Percentiles rank a stretch among this genome's conserved stretches.
phyloP scores from a whole-genome alignment of 2,888 invertebrate genomes.

The Eledona agricola region DNA sequence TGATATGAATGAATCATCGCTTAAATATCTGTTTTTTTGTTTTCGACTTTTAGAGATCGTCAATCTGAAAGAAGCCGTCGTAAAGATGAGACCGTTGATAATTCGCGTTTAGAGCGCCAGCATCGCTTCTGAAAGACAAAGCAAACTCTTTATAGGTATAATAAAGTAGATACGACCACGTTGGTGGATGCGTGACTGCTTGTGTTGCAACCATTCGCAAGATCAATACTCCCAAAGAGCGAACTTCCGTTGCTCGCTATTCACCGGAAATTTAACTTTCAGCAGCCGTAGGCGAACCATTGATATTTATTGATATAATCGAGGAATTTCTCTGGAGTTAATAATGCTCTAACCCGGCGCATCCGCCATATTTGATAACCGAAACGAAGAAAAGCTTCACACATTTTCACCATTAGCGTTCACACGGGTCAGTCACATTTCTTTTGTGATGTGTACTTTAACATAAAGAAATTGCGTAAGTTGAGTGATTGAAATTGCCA shows the following conservation, averaged over 20 bases:
- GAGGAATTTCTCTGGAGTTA: slow-evolving; percentile 36
- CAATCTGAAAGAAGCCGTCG: slow-evolving; percentile 27
- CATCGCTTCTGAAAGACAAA: slow-evolving; percentile 39
- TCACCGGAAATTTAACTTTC: slow-evolving; percentile 44
- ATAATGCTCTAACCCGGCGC: slow-evolving; percentile 27
- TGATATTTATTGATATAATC: slow-evolving; percentile 41
- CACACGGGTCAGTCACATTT: too few species aligned
- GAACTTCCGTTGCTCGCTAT: slow-evolving; percentile 42
- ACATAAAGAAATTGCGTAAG: too few species aligned
- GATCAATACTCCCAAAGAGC: slow-evolving; percentile 43
- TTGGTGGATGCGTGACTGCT: slow-evolving; percentile 42
- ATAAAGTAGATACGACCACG: slow-evolving; percentile 44
- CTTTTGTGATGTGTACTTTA: too few species aligned
- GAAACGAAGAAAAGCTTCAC: slow-evolving; percentile 8
- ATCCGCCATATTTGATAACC: slow-evolving; percentile 19
- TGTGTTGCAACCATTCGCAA: slow-evolving; percentile 41
- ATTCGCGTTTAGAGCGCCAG: slow-evolving; percentile 28
- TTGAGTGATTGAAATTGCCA: too few species aligned
- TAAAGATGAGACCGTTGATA: slow-evolving; percentile 34
- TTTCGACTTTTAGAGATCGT: slow-evolving; percentile 16
- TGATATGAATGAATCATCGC: too few species aligned
- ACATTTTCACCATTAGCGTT: neutral
- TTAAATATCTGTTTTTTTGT: slow-evolving; percentile 18
- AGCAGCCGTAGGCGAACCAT: slow-evolving; percentile 43
- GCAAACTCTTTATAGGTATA: slow-evolving; percentile 44